phyloP scores from a whole-genome alignment of 1,140 invertebrate species.

The Drosophila mojavensis region DNA sequence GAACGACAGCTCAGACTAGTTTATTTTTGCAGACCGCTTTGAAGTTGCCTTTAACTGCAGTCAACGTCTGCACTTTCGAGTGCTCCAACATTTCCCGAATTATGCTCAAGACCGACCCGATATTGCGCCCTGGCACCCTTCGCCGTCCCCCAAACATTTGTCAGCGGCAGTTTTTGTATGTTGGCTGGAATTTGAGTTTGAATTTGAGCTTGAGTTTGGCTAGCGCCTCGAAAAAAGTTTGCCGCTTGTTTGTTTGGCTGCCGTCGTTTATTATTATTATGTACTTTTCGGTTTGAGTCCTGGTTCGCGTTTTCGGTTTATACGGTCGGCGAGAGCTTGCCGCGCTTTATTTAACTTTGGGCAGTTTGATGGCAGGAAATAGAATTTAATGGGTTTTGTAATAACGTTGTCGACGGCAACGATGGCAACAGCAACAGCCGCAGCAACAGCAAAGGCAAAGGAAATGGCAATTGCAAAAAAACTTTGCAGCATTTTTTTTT shows the following conservation, averaged over 20 bases:
- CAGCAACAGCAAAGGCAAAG: slow-evolving; percentile 6
- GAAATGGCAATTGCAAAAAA: slow-evolving; percentile 34
- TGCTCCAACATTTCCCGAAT: slow-evolving; percentile 45
- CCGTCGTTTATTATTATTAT: slow-evolving; percentile 82
- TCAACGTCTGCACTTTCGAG: slow-evolving; percentile 67
- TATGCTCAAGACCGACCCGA: slow-evolving; percentile 22
- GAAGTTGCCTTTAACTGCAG: slow-evolving; percentile 64
- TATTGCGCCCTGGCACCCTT: background rate
- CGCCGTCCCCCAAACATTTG: slow-evolving; percentile 14
- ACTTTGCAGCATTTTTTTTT: slow-evolving; percentile 38
- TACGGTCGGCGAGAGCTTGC: slow-evolving; percentile 44
- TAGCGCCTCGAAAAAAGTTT: slow-evolving; percentile 60
- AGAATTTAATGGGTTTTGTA: slow-evolving; percentile 83
- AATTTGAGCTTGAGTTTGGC: slow-evolving; percentile 13
- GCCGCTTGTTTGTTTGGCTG: slow-evolving; percentile 71
- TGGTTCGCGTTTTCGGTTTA: slow-evolving; percentile 35
- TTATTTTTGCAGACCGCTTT: slow-evolving; percentile 31
- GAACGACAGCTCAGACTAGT: background rate
- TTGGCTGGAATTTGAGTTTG: slow-evolving; percentile 35
- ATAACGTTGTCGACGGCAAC: slow-evolving; percentile 53
- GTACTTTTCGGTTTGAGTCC: slow-evolving; percentile 58
- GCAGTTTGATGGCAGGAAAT: slow-evolving; percentile 82
- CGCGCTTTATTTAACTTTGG: slow-evolving; percentile 81
- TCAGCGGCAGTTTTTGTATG: slow-evolving; percentile 47
- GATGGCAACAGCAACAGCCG: slow-evolving; percentile 6